A percentile compares a stretch with the other conserved stretches of the same genome.
These are phyloP conservation scores for Dendrolimus kikuchii DNA, from an alignment of 1,140 invertebrate species.

Conservation along the genomic window DNA sequence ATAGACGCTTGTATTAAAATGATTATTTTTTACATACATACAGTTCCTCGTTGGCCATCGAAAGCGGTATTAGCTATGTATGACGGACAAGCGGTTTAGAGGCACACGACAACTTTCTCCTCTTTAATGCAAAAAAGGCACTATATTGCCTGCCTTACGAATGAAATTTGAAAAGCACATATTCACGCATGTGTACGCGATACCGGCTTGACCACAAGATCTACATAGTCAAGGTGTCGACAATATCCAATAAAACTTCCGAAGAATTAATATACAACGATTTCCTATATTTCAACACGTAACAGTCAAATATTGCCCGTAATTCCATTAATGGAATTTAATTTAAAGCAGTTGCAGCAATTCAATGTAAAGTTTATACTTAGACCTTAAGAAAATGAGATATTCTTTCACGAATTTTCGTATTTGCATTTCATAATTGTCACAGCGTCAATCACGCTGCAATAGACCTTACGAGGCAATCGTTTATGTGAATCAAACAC, in stretches of 20 bases:
- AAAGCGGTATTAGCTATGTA: conserved; percentile 57
- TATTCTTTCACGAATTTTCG: conserved; percentile 21
- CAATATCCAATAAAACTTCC: conserved; percentile 7
- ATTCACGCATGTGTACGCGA: conserved; percentile 10
- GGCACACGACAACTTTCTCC: conserved; percentile 54
- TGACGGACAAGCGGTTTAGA: conserved; percentile 45
- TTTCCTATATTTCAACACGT: not conserved
- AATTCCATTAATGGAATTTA: too few relatives aligned
- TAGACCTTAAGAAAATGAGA: conserved; percentile 4
- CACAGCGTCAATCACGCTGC: conserved; percentile 10
- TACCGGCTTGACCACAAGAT: conserved; percentile 23
- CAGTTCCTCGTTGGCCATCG: conserved; percentile 55
- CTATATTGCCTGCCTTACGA: conserved; percentile 40
- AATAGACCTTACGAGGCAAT: conserved; percentile 9
- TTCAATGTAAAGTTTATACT: conserved; percentile 2
- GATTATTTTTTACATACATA: conserved; percentile 17
- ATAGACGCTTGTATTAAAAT: not conserved
- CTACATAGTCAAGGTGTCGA: conserved; percentile 17
- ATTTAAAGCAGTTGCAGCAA: not conserved
- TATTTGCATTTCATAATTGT: conserved; percentile 21
- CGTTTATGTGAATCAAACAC: conserved; percentile 10
- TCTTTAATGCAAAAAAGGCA: conserved; percentile 57
- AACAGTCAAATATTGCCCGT: too few relatives aligned
- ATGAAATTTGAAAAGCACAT: conserved; percentile 40
- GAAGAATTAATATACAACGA: conserved; percentile 9